phyloP scores from a whole-genome alignment of 2,113 vertebrate genomes.

The Ahaetulla prasina region DNA sequence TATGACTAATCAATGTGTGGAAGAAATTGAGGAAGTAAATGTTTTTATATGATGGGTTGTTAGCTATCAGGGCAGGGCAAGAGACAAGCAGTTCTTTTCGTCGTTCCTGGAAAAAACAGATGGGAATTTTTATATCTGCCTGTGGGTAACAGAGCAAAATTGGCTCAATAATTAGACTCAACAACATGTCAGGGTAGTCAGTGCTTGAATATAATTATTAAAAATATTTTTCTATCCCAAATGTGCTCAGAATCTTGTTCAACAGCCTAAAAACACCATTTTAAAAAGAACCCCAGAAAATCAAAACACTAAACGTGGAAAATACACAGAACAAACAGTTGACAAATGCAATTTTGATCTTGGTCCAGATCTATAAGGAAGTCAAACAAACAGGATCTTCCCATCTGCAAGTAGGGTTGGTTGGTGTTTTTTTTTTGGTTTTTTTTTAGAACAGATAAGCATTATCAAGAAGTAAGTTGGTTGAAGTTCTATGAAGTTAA shows the following conservation, averaged over 20 bases:
- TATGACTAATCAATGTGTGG: background rate
- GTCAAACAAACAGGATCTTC: background rate
- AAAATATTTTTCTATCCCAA: background rate
- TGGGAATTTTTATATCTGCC: background rate
- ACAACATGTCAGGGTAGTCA: background rate
- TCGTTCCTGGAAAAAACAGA: background rate
- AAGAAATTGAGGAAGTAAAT: background rate
- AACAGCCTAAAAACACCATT: background rate
- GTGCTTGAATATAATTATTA: background rate
- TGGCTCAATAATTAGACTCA: background rate
- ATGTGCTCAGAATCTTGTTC: background rate
- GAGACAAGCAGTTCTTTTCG: background rate
- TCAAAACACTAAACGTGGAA: background rate
- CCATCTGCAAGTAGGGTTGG: background rate
- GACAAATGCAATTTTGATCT: background rate
- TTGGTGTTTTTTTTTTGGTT: background rate
- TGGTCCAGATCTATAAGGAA: background rate
- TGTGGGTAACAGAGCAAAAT: background rate
- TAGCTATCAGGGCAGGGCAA: background rate
- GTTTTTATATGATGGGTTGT: background rate
- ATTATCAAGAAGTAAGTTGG: background rate
- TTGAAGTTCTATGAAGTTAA: background rate
- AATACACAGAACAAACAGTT: background rate
- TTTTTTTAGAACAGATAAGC: background rate
- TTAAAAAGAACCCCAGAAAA: background rate